Evolutionary conservation across 2,113 vertebrate species (phyloP), one percentile per base, ranked within the genome.

Genomic region (Phylloscopus trochiloides): DNA sequence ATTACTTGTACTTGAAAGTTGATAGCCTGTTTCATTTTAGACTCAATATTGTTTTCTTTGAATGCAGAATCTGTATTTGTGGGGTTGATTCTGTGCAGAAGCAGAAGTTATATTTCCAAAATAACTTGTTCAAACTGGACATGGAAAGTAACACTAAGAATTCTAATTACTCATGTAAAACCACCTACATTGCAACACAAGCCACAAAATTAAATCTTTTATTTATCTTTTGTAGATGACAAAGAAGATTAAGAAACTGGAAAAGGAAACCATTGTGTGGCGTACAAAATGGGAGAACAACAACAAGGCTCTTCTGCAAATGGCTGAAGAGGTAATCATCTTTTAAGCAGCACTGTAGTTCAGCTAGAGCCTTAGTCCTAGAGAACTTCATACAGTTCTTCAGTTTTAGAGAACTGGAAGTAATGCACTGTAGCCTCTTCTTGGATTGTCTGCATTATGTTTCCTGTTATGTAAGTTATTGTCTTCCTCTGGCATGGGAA

Each of bases 181-280:
- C 45, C 76, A 52, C 29, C 18, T 76, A 16, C 0, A 0, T 71
- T 90, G 62, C 77, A 75, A 61, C 4, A 5, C 40, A 91, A 66
- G 47, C 32, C 61, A 65, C 74, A 36, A 16, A 88, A 70, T 31
- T 38, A 54, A 65, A n/a, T 94, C 34, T 51, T 74, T 19, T 55
- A 16, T 34, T 96, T 75, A 5, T 75, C 42, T 85, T 81, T 18
- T 61, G 86, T 94, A 99, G 99, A 99, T 99, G 99, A 99, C 99
- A 5, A 99, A 99, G 98, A 99, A 99, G 98, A 99, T 99, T 86
- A 99, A 99, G 97, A 99, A 99, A 97, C 98, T 99, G 97, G 99
- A 99, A 97, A 99, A 99, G 97, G 99, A 99, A 96, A 99, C 99
- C 3, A 98, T 99, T 43, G 98, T 99, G 81, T 99, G 99, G 99